Conservation (phyloP, 2,113 vertebrate genomes). For the Malurus alboscapulatus region DNA sequence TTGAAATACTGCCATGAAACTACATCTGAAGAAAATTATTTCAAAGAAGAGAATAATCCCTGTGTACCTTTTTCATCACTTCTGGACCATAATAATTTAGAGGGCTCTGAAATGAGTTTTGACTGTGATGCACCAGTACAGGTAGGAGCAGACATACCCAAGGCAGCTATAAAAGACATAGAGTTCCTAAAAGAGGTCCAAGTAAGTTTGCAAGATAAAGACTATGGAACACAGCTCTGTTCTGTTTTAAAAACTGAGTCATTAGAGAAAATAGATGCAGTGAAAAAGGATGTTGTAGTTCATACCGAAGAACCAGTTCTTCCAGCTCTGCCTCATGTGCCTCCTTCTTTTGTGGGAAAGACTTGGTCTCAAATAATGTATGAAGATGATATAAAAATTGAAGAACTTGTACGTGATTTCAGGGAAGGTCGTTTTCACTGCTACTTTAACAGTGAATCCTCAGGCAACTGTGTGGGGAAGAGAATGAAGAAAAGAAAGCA, state of each 20-base stretch:
- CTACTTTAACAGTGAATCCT: slow-evolving; percentile 83
- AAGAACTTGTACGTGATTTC: slow-evolving; percentile 83
- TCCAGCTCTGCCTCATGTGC: slow-evolving; percentile 80
- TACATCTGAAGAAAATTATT: background rate
- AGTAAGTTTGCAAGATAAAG: slow-evolving; percentile 78
- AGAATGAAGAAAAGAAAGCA: slow-evolving; percentile 53
- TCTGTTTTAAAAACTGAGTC: slow-evolving; percentile 67
- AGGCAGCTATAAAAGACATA: slow-evolving; percentile 64
- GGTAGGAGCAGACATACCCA: slow-evolving; percentile 53
- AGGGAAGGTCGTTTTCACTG: slow-evolving; percentile 80
- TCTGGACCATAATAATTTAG: slow-evolving; percentile 32
- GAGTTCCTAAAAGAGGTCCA: slow-evolving; percentile 74
- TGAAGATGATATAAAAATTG: slow-evolving; percentile 86
- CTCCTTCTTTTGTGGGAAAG: slow-evolving; percentile 87
- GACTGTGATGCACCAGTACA: slow-evolving; percentile 81
- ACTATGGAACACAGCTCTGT: slow-evolving; percentile 75
- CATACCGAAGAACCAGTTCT: slow-evolving; percentile 73
- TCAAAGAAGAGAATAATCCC: slow-evolving; percentile 68
- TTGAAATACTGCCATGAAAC: slow-evolving; percentile 73
- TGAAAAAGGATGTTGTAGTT: slow-evolving; percentile 11
- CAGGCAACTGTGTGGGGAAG: slow-evolving; percentile 70
- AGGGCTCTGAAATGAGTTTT: slow-evolving; percentile 77
- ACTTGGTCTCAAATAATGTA: slow-evolving; percentile 84
- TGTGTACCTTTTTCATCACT: slow-evolving; percentile 57
- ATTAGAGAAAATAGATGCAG: background rate